These are phyloP conservation scores for Todiramphus chloris DNA, from an alignment of 2,113 vertebrate species.

Conservation along the genomic window DNA sequence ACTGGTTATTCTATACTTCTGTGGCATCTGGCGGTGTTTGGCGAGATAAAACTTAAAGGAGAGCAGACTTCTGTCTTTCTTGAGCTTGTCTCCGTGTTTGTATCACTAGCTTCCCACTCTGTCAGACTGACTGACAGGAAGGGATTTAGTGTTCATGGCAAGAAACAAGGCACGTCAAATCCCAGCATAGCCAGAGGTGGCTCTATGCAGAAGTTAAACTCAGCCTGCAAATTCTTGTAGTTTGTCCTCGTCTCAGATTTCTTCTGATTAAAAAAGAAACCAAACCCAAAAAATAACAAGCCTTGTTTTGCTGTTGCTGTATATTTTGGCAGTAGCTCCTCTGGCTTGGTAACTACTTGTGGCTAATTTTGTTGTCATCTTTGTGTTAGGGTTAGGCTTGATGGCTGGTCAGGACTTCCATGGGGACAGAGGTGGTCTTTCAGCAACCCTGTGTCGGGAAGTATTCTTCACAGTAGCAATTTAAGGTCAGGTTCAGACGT, in stretches of 20 bases:
- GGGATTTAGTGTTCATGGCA: not conserved
- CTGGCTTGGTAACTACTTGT: not conserved
- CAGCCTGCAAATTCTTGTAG: not conserved
- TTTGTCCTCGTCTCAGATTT: not conserved
- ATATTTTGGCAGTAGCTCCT: not conserved
- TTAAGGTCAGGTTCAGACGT: not conserved
- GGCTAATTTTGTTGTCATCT: not conserved
- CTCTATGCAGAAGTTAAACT: not conserved
- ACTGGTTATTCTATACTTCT: not conserved
- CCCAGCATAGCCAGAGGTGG: not conserved
- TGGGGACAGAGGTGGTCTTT: not conserved
- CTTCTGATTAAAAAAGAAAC: not conserved
- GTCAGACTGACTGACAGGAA: conserved; percentile 33
- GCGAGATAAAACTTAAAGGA: not conserved
- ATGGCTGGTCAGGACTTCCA: not conserved
- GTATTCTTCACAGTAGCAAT: not conserved
- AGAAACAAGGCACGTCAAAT: not conserved
- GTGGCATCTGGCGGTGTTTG: not conserved
- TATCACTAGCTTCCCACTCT: conserved; percentile 30
- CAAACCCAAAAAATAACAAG: not conserved
- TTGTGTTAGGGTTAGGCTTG: not conserved
- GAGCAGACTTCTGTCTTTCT: not conserved
- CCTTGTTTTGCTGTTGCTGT: not conserved
- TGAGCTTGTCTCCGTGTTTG: conserved; percentile 10
- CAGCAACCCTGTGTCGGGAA: rapidly evolving